Percentiles rank a stretch among this genome's conserved stretches.
phyloP scores from a whole-genome alignment of 2,797 vertebrate species.

The Sebastes melanostomus region DNA sequence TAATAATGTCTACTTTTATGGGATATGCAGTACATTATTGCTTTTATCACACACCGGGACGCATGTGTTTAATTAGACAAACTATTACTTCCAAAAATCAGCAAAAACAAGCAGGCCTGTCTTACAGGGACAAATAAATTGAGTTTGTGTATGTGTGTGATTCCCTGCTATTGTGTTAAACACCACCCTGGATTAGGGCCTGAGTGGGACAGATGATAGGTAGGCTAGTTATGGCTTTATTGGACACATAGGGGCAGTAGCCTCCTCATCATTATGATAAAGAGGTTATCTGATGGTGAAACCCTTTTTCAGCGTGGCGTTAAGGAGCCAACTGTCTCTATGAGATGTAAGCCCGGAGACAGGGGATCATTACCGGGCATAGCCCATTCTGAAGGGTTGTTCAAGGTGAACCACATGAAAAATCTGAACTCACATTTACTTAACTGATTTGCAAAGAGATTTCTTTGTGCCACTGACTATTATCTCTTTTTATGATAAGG shows the following conservation, averaged over 20 bases:
- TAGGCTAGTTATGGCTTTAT: conserved; percentile 58
- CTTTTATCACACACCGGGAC: background rate
- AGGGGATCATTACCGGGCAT: conserved; percentile 39
- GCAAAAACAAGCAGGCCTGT: background rate
- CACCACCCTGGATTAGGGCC: conserved; percentile 57
- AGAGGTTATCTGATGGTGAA: conserved; percentile 67
- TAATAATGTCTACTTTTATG: background rate
- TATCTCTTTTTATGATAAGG: background rate
- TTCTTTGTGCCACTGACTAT: conserved; percentile 2
- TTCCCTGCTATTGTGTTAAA: conserved; percentile 68
- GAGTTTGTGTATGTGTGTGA: background rate
- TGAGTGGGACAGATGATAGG: conserved; percentile 58
- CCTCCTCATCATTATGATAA: conserved; percentile 68
- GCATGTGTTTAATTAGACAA: background rate
- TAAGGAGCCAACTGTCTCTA: conserved; percentile 19
- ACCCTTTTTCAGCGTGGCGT: conserved; percentile 23
- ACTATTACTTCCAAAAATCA: background rate
- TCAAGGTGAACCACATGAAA: conserved; percentile 27
- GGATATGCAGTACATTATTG: background rate
- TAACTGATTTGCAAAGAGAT: background rate
- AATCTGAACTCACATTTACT: conserved; percentile 11
- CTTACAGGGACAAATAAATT: background rate
- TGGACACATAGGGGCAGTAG: conserved; percentile 72
- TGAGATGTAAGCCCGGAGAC: conserved; percentile 15
- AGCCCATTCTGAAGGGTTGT: conserved; percentile 11